Percentiles rank a stretch among this genome's conserved stretches.
Evolutionary conservation across 2,113 vertebrate species (phyloP).

Genomic region (Sebastes fasciatus): DNA sequence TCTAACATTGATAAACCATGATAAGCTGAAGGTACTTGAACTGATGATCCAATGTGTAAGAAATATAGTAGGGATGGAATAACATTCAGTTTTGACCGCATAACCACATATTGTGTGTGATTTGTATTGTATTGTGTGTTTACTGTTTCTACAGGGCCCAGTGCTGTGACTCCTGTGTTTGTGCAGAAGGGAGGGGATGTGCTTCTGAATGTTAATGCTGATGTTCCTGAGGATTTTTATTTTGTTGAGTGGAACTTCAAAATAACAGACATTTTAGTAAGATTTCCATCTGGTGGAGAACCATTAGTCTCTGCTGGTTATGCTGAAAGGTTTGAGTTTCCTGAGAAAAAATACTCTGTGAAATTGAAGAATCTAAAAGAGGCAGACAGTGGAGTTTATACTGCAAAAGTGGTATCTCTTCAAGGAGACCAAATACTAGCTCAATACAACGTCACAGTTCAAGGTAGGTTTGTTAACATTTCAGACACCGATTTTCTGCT

Average conservation of each 20-base stretch:
- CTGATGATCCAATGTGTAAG: not conserved
- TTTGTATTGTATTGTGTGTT: not conserved
- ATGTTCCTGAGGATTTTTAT: rapidly evolving
- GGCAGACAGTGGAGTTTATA: constrained; percentile 40
- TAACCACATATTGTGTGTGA: not conserved
- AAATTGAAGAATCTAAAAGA: constrained; percentile 21
- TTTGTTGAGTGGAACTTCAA: rapidly evolving
- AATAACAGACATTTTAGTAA: rapidly evolving
- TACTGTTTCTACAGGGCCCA: not conserved
- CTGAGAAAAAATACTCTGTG: not conserved
- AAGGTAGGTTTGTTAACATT: constrained; percentile 39
- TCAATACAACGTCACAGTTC: constrained; percentile 24
- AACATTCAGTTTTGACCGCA: not conserved
- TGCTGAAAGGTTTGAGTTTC: not conserved
- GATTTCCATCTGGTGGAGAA: rapidly evolving
- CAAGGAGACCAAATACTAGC: rapidly evolving
- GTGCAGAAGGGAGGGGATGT: not conserved
- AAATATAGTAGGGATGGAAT: not conserved
- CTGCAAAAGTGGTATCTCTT: rapidly evolving
- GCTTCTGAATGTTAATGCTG: not conserved
- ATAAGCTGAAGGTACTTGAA: not conserved
- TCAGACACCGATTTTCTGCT: not conserved
- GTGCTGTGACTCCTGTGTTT: not conserved
- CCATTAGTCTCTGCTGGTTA: rapidly evolving
- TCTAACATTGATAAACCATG: not conserved